Evolutionary conservation across 1,140 invertebrate genomes (phyloP).

Genomic region (Pentalonia nigronervosa): DNA sequence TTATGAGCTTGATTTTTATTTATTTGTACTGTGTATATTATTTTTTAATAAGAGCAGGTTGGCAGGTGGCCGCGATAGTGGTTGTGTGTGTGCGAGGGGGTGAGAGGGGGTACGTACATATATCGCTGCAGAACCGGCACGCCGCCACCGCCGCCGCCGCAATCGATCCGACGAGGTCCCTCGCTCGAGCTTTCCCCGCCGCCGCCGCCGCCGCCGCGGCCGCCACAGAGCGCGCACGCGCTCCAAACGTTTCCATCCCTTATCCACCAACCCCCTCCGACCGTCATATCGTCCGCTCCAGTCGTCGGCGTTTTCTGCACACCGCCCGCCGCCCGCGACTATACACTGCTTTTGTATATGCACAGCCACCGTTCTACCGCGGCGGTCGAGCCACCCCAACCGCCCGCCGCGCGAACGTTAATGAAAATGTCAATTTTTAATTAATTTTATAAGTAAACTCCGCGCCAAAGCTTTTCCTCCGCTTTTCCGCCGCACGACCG

Average conservation of each 20-base stretch:
- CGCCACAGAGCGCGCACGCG: neutral
- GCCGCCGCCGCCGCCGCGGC: neutral
- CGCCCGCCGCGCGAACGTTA: neutral
- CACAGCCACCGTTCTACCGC: neutral
- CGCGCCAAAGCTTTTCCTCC: neutral
- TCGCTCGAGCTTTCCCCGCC: neutral
- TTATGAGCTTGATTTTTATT: neutral
- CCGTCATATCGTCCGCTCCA: neutral
- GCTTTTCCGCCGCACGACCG: neutral
- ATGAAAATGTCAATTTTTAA: constrained; percentile 57
- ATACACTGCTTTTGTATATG: neutral
- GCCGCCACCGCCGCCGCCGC: constrained; percentile 3
- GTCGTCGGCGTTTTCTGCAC: neutral
- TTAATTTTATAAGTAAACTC: constrained; percentile 43
- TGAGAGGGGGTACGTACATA: neutral
- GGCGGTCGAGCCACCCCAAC: neutral
- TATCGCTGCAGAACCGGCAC: neutral
- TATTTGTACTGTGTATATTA: neutral
- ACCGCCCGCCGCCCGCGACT: neutral
- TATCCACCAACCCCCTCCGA: neutral
- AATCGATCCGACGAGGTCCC: constrained; percentile 32
- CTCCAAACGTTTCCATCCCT: neutral
- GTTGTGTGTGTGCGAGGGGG: no score
- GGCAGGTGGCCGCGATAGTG: neutral
- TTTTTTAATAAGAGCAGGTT: neutral